Evolutionary conservation across 2,888 invertebrate genomes (phyloP).

Genomic region (Orthonychiurus folsomi): DNA sequence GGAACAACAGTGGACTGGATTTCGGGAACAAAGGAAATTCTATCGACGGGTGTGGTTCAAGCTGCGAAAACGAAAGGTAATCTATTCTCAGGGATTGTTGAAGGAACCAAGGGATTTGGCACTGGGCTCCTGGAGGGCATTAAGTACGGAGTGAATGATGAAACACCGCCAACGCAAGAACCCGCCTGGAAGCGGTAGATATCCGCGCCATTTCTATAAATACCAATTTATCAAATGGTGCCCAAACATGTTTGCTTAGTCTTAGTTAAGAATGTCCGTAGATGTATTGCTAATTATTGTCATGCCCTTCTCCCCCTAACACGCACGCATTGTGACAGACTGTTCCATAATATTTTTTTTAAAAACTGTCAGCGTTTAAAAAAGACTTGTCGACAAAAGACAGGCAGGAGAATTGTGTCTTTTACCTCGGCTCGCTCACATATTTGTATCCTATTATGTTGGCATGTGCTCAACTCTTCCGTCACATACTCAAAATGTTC

Average conservation of each 20-base stretch:
- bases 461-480: neutral
- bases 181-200: slow-evolving; percentile 21
- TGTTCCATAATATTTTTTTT: neutral
- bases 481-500: neutral
- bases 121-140: slow-evolving; percentile 40
- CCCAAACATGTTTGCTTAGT: no score
- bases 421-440: neutral
- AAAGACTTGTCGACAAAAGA: neutral
- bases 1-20: slow-evolving; percentile 41
- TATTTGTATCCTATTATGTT: neutral
- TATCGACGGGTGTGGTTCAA: slow-evolving; percentile 40
- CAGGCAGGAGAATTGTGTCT: neutral
- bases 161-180: slow-evolving; percentile 36
- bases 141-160: slow-evolving; percentile 40
- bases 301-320: neutral
- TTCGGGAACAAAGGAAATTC: slow-evolving; percentile 40
- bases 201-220: no score
- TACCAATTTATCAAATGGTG: neutral
- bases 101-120: slow-evolving; percentile 40
- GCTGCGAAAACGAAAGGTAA: slow-evolving; percentile 41
- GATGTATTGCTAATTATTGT: neutral
- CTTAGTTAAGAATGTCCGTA: no score
- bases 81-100: slow-evolving; percentile 40
- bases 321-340: neutral
- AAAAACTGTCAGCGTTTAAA: neutral